Base-by-base conservation (phyloP, 2,888 invertebrate genomes). In the Ormyrus pomaceus region DNA sequence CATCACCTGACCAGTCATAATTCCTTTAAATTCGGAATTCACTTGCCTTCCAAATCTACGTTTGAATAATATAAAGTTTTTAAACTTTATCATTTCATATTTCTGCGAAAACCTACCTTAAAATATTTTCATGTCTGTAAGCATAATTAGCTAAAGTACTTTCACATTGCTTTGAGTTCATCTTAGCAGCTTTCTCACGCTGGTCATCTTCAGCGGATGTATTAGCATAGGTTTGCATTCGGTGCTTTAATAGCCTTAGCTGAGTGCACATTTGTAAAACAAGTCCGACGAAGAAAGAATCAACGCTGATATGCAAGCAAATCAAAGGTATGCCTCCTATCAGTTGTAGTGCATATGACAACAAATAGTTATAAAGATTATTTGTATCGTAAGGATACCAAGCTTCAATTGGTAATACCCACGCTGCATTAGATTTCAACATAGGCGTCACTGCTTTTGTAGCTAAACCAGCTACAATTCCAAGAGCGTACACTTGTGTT, bases 321-420 rank as follows among this genome's bases (percentile, higher is more conserved):
- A 74, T 82, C 5, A 74, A 7, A 7, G 82, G 77, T 58, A 80
- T n/a, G 9, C 82, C 82, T 9, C 74, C 77, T 6, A 80, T 9
- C 2, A 80, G 8, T 74, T 82, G 77, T 45, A 58, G 71, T 56
- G 56, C 13, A n/a, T 82, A 82, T 5, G 74, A 13, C 9, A 75
- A 11, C 10, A 82, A 71, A 48, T 74, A 82, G 56, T 48, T 70
- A 11, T 8, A 4, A 6, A 58, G 5, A 56, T 66, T 74, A n/a
- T 74, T 64, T 50, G 55, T 64, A n/a, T 66, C 10, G 9, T 82
- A 82, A 3, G 82, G 82, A 75, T 79, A 82, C 80, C 82, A 80
- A 34, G 62, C 71, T n/a, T 72, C 68, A 19, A 82, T 58, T 4
- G 80, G 80, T 46, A 82, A 75, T 48, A 62, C 55, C 69, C 64